A percentile compares a stretch with the other conserved stretches of the same genome.
These are phyloP conservation scores for Sebastes variabilis DNA, from an alignment of 2,797 vertebrate genomes.

Conservation along the genomic window DNA sequence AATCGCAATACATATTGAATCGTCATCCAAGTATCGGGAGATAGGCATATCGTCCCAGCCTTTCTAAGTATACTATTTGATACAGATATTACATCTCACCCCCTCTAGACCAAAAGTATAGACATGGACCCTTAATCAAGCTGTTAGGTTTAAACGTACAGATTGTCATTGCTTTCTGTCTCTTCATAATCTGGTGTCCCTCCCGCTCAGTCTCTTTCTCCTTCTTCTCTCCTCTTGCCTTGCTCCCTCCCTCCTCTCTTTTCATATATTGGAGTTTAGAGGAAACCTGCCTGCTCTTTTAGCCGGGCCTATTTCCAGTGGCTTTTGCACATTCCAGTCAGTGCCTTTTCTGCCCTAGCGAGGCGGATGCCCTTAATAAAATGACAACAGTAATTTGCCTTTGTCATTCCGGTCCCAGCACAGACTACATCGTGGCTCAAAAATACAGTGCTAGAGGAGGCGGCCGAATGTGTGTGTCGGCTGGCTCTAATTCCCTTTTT, in stretches of 20 bases:
- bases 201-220: not conserved
- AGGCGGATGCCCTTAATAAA: conserved; percentile 99
- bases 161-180: conserved; percentile 42
- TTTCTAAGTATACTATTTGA: not conserved
- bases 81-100: conserved; percentile 5
- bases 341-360: conserved; percentile 86
- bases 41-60: not conserved
- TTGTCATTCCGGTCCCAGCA: conserved; percentile 95
- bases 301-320: conserved; percentile 64
- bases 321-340: conserved; percentile 93
- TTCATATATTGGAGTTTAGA: conserved; percentile 44
- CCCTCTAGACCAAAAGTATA: not conserved
- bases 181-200: conserved; percentile 38
- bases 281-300: conserved; percentile 63
- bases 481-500: conserved; percentile 96
- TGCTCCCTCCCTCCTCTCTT: conserved; percentile 6
- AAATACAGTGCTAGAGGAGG: conserved; percentile 97
- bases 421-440: conserved; percentile 91
- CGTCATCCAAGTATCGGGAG: too few relatives aligned
- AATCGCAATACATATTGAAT: too few relatives aligned
- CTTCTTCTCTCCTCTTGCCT: not conserved
- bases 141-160: conserved; percentile 35
- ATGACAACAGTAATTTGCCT: conserved; percentile 99
- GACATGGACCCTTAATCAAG: conserved; percentile 30
- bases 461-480: conserved; percentile 95